Conservation (phyloP, 35 echinoderm and acorn worm genomes). For the Anneissia japonica region DNA sequence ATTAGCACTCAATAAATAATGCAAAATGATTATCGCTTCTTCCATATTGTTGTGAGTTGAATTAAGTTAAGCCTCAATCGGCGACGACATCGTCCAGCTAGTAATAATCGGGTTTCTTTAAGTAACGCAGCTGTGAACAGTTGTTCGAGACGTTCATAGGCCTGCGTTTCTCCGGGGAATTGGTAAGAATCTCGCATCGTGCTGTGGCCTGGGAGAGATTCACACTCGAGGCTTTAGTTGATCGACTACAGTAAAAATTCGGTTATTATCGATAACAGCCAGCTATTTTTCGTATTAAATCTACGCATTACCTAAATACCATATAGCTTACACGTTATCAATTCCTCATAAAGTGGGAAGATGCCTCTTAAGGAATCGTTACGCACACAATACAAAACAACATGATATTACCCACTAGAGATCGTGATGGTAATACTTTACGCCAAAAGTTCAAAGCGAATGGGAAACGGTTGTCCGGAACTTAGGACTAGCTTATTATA, state of each 20-base stretch:
- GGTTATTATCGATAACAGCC: neutral
- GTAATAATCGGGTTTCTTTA: neutral
- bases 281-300: neutral
- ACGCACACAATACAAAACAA: neutral
- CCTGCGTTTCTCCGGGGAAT: neutral
- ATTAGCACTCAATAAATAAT: neutral
- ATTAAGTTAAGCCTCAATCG: neutral
- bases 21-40: neutral
- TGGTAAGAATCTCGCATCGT: neutral
- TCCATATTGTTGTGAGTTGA: neutral
- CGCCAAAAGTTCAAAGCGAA: neutral
- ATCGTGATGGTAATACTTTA: neutral
- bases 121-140: neutral
- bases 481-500: too few species aligned
- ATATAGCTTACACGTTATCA: neutral
- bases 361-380: neutral
- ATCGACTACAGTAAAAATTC: neutral
- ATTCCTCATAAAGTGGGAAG: neutral
- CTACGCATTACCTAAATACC: neutral
- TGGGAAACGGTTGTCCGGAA: neutral
- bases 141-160: neutral
- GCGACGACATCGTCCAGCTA: neutral
- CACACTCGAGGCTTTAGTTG: neutral
- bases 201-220: neutral
- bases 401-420: neutral